Conservation (phyloP, 1,140 invertebrate species). For the Drosophila biarmipes region DNA sequence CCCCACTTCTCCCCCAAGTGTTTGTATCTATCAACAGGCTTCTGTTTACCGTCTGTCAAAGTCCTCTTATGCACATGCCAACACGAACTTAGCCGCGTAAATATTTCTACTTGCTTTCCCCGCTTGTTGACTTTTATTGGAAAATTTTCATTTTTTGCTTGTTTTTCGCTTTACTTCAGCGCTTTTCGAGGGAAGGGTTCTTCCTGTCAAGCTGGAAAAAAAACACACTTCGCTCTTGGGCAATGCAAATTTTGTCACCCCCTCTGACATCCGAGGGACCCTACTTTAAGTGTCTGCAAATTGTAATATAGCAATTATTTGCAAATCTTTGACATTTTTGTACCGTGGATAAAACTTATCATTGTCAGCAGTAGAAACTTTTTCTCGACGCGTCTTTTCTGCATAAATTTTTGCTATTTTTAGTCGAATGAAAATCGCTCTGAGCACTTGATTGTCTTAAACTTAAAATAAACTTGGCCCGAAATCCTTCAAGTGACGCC, state of each 20-base stretch:
- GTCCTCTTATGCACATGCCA: conserved; percentile 17
- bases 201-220: not conserved
- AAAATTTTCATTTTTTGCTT: conserved; percentile 55
- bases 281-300: conserved; percentile 18
- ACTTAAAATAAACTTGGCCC: conserved; percentile 2
- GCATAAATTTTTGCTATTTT: conserved; percentile 36
- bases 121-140: conserved; percentile 70
- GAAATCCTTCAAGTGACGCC: conserved; percentile 1
- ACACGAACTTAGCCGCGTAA: conserved; percentile 47
- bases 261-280: not conserved
- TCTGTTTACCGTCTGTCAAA: conserved; percentile 18
- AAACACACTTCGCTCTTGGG: not conserved
- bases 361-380: conserved; percentile 12
- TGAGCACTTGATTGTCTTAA: not conserved
- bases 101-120: conserved; percentile 53
- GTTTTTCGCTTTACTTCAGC: conserved; percentile 14
- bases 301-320: conserved; percentile 58
- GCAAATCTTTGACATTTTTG: conserved; percentile 53
- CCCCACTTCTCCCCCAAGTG: not conserved
- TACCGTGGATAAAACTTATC: conserved; percentile 6
- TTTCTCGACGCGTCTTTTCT: conserved; percentile 4
- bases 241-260: conserved; percentile 48
- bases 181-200: conserved; percentile 8
- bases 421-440: conserved; percentile 10
- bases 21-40: conserved; percentile 28